Evolutionary conservation across 2,888 invertebrate species (phyloP), one percentile per base, ranked within the genome.

Genomic region (Ophonus ardosiacus): DNA sequence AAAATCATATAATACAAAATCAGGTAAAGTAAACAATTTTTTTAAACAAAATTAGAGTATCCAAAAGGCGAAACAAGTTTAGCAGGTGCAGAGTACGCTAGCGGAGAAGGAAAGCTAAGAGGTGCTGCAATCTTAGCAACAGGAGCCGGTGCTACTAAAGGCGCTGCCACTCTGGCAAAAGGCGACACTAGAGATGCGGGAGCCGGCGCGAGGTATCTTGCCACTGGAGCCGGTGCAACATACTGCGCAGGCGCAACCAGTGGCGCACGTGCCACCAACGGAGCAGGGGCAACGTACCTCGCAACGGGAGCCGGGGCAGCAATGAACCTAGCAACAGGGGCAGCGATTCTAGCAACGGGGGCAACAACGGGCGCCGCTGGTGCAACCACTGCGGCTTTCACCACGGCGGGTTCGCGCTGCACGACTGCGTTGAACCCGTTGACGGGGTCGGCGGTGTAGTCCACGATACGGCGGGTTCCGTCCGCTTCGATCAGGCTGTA

Each of bases 391-490:
- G 85, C 79, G 71, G 78, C 84, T 56, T 68, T 56, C 31, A 71
- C 85, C 56, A 90, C 89, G 61, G 92, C 88, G 56, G 93, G 91
- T 86, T 93, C 92, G 86, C 92, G 92, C 87, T 92, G 92, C 7
- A 93, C 93, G 76, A 93, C 92, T 81, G 93, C 93, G 90, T 93
- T 93, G 91, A 93, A 93, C 3, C 93, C 93, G 86, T 92, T 91
- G 80, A 92, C 88, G 86, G 93, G 92, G 88, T 92, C 93, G 8
- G 93, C 93, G 65, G 92, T 90, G 88, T 94, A 94, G 87, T 94
- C 94, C 0, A 94, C 94, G 31, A 93, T 94, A 87, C 94, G 93
- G 89, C 93, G 93, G 81, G 93, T 93, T 87, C 94, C 94, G 88
- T 94, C 94, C 21, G 94, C 93, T 87, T 93, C 93, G 24, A 91